Evolutionary conservation across 2,888 invertebrate genomes (phyloP), one percentile per base, ranked within the genome.

Genomic region (Pristionchus maxplancki): DNA sequence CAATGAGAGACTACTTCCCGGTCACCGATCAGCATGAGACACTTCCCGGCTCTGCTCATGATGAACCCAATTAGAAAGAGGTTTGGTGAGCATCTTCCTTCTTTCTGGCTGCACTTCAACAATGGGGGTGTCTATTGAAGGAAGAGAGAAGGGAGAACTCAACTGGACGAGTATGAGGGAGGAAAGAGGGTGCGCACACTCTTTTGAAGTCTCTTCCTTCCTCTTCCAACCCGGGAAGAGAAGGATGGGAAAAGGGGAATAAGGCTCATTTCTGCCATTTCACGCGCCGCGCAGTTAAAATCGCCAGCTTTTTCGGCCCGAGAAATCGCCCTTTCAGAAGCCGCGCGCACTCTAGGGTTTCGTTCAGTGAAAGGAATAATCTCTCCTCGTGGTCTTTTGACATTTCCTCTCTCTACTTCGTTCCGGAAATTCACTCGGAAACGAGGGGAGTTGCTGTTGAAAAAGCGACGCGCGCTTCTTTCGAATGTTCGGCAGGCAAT

Each of bases 161-260:
- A n/a, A 44, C 15, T 44, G 34, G 34, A 67, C 17, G 50, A 64
- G 40, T 34, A 44, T 50, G 34, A 40, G 37, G 58, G 28, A 20
- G 82, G 48, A 37, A 40, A 17, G 64, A 53, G 53, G 34, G 53
- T 34, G 31, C 37, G 82, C 53, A 31, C 82, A 15, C 81, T 83
- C 82, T 83, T 83, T 83, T 50, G 50, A 83, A 53, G 82, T 83
- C 48, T 81, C 50, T 81, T 81, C 31, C 71, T 71, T 34, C 50
- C 81, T 48, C 81, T 71, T 71, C 13, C 37, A 71, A 34, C 31
- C 48, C 44, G 34, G 1, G 24, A 50, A 53, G 53, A 28, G 40
- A 40, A 40, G 37, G 20, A 17, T 24, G 40, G 40, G 40, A 20
- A 31, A 40, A 24, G 64, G 31, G 31, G 71, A 74, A 74, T 37